Percentiles rank a stretch among this genome's conserved stretches.
Evolutionary conservation across 2,888 invertebrate species (phyloP).

Genomic region (Chironomus riparius): DNA sequence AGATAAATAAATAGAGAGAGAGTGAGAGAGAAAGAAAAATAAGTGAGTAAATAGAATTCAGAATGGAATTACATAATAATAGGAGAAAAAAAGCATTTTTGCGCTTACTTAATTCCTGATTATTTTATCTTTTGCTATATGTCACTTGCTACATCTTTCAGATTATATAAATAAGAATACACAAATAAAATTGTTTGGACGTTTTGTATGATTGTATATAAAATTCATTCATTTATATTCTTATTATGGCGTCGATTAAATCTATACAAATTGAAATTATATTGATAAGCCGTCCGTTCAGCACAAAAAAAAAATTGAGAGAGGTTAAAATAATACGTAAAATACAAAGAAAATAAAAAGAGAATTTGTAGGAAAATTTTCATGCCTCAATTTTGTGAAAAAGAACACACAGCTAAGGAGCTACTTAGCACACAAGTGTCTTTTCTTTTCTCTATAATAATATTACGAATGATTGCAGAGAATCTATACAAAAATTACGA

Average conservation of each 20-base stretch:
- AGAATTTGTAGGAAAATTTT: not conserved
- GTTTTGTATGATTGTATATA: not conserved
- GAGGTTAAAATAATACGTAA: not conserved
- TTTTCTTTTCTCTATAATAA: not conserved
- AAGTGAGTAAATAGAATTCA: no score
- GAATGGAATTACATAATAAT: no score
- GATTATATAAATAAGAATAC: no score
- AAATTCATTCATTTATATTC: not conserved
- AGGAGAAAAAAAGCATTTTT: no score
- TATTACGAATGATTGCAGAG: not conserved
- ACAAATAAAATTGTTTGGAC: no score
- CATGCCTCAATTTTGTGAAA: not conserved
- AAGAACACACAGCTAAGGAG: not conserved
- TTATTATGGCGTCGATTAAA: not conserved
- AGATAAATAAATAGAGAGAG: no score
- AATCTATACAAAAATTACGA: not conserved
- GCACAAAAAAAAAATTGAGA: not conserved
- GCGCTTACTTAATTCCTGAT: no score
- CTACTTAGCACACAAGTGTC: not conserved
- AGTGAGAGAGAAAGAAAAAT: no score
- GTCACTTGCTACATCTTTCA: no score
- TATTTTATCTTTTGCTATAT: no score
- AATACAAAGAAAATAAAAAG: not conserved
- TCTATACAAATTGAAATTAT: not conserved
- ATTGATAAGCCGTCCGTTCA: constrained; percentile 8